phyloP scores from a whole-genome alignment of 2,113 vertebrate genomes.

The Macrotus californicus region DNA sequence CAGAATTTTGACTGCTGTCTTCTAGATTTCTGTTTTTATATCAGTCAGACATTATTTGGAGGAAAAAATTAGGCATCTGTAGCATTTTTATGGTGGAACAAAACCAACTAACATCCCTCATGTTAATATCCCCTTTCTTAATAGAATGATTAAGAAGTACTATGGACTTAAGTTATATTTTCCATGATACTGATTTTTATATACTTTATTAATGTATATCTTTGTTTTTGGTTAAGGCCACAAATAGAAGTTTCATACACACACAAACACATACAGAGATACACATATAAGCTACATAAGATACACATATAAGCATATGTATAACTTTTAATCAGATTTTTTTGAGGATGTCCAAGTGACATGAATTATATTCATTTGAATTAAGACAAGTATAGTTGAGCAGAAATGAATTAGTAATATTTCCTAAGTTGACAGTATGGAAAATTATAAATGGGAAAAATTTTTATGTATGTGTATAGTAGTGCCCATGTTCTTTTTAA shows the following conservation, averaged over 20 bases:
- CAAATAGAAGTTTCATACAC: not conserved
- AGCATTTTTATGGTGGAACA: not conserved
- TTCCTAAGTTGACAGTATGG: constrained; percentile 15
- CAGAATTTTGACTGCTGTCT: not conserved
- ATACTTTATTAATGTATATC: not conserved
- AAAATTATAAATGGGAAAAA: not conserved
- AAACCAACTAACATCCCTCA: not conserved
- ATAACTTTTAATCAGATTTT: not conserved
- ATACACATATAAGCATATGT: not conserved
- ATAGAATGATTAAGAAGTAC: not conserved
- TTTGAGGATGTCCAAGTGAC: not conserved
- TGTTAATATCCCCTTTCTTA: not conserved
- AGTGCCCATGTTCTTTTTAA: not conserved
- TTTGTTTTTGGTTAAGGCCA: not conserved
- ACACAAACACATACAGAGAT: not conserved
- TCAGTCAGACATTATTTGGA: not conserved
- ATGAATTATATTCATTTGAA: not conserved
- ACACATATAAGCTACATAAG: not conserved
- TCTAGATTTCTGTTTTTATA: not conserved
- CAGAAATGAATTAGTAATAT: not conserved
- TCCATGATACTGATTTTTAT: not conserved
- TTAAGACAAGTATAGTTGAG: not conserved
- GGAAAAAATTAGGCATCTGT: not conserved
- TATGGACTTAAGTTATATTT: not conserved
- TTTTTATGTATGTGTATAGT: not conserved